Base-by-base conservation (phyloP, 1,140 invertebrate genomes). In the Achatina immaculata region DNA sequence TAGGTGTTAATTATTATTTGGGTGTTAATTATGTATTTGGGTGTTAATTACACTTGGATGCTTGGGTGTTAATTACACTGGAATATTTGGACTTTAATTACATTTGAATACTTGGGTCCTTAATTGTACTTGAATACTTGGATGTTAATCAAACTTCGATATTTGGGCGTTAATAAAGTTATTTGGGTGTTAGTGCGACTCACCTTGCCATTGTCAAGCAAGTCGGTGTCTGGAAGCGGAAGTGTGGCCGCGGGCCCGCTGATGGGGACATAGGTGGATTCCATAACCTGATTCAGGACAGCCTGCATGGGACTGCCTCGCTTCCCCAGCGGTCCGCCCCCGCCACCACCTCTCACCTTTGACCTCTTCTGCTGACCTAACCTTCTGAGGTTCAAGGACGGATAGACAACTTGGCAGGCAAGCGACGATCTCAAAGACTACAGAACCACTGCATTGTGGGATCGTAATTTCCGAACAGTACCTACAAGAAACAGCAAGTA, bases 221-320 rank as follows among this genome's bases (percentile, higher is more conserved):
- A 81, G 78, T 86, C 85, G 24, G 82, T 82, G 65, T 85, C 83
- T 38, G 83, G 76, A 66, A 83, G 78, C 14, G 82, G 79, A 58
- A 82, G 31, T 40, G 71, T 55, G 73, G 71, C 75, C 48, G 78
- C 84, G 40, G 85, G 86, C 80, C 86, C 88, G 80, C 84, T 84
- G 38, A 83, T 84, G 65, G 83, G 85, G 78, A 87, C 87, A 83
- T 88, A 90, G 66, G 84, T 84, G 66, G 88, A 85, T 68, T 90
- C 89, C 89, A 90, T 90, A 73, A 89, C 82, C 66, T 80, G 66
- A 3, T 80, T 71, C 65, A 82, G 68, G 48, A 89, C 85, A 75
- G 87, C 85, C 81, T 87, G 87, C 83, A 89, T 87, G 43, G 71
- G 74, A 76, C 58, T 51, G 58, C 62, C 78, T 78, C n/a, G 83